Evolutionary conservation across 2,888 invertebrate genomes (phyloP), one percentile per base, ranked within the genome.

Genomic region (Tethea ocularis): DNA sequence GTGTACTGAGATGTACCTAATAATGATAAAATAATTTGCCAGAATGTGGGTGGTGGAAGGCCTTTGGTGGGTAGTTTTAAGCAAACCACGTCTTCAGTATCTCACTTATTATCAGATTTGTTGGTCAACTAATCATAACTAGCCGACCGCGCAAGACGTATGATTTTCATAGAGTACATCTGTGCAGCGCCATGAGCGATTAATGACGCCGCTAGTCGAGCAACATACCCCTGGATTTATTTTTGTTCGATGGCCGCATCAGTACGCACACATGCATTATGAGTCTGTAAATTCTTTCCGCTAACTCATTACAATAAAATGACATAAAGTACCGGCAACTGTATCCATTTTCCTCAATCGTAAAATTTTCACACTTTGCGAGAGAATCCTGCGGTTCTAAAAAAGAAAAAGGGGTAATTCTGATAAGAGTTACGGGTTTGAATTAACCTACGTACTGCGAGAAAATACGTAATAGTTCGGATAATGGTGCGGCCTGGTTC

Each of bases 311-410:
- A 46, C n/a, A n/a, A n/a, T n/a, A n/a, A n/a, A 61, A 61, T 15
- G 3, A 5, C 56, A 58, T 55, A 38, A 55, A 55, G 51, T 58
- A 60, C 57, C 51, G 54, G 59, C 62, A 5, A 7, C 65, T 66
- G 63, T 74, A 68, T 68, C 67, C 74, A 75, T 78, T 79, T 73
- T 72, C 72, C 63, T 8, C 8, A 59, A 61, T 71, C 77, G 78
- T 78, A 75, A 80, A 76, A 78, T 77, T 81, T 78, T 80, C 75
- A 80, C 77, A 78, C 74, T 70, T 69, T 74, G 74, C 59, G 69
- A 72, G 70, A 72, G 72, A 77, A 71, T 67, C 57, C 65, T 68
- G 60, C 57, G 60, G 26, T 53, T 1, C 53, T 53, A 11, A 2
- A 17, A 24, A 29, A 33, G 29, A 11, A 29, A 8, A 58, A 56